phyloP scores from a whole-genome alignment of 2,888 invertebrate genomes.

The Abscondita cerata region DNA sequence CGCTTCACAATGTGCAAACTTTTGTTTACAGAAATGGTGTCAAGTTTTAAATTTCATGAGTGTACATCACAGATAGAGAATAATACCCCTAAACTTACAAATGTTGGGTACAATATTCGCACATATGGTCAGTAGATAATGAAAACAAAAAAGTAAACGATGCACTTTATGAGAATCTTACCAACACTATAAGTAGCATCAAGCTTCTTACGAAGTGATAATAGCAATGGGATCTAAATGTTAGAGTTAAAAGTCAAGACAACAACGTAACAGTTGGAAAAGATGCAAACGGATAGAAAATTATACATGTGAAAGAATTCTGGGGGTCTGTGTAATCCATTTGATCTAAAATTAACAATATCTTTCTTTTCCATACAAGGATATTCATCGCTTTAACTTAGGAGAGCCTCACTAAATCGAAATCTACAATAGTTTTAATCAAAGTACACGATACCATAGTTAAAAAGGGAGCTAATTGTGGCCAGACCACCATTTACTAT shows the following conservation, averaged over 20 bases:
- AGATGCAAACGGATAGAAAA: not conserved
- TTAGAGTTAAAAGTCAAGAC: not conserved
- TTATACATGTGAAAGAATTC: not conserved
- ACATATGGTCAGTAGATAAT: too few species aligned
- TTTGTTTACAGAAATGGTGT: too few species aligned
- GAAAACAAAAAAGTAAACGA: not conserved
- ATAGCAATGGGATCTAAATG: not conserved
- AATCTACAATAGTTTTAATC: not conserved
- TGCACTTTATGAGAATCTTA: not conserved
- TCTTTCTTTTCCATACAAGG: too few species aligned
- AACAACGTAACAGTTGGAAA: not conserved
- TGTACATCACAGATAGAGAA: too few species aligned
- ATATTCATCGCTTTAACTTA: not conserved
- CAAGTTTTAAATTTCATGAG: too few species aligned
- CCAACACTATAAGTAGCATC: not conserved
- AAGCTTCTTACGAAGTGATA: not conserved
- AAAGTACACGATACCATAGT: not conserved
- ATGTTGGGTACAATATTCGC: too few species aligned
- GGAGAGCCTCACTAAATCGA: not conserved
- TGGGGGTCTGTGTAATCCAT: not conserved
- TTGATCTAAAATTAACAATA: not conserved
- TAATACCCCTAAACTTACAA: too few species aligned
- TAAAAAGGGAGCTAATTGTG: not conserved
- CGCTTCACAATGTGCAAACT: too few species aligned
- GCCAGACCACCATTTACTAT: not conserved